A percentile compares a stretch with the other conserved stretches of the same genome.
phyloP scores from a whole-genome alignment of 2,797 vertebrate genomes.

The Lagodon rhomboides region DNA sequence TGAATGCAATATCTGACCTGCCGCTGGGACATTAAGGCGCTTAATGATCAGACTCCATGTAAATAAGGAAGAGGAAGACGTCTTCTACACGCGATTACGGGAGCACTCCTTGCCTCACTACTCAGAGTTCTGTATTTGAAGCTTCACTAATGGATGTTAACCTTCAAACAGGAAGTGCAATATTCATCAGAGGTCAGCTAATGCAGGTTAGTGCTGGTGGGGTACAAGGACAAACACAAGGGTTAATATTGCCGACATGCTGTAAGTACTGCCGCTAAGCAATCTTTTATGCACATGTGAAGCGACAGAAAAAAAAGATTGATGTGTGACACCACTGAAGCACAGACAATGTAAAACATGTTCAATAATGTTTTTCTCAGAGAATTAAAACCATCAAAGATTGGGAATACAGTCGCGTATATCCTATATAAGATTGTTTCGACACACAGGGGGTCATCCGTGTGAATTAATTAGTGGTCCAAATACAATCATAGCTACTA shows the following conservation, averaged over 20 bases:
- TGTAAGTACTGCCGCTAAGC: background rate
- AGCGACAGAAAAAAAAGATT: background rate
- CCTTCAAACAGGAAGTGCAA: background rate
- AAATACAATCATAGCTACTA: constrained; percentile 30
- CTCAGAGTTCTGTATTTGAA: constrained; percentile 2
- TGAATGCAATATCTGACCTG: constrained; percentile 49
- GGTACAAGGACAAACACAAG: constrained; percentile 4
- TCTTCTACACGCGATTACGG: constrained; percentile 41
- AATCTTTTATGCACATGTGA: background rate
- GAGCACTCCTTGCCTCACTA: constrained; percentile 6
- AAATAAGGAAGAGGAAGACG: constrained; percentile 35
- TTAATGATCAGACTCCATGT: constrained; percentile 40
- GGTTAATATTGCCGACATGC: background rate
- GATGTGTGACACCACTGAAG: background rate
- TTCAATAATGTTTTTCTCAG: constrained; percentile 2
- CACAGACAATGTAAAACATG: constrained; percentile 16
- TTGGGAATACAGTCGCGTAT: constrained; percentile 27
- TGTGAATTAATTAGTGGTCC: constrained; percentile 39
- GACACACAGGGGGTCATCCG: constrained; percentile 14
- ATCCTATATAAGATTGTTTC: constrained; percentile 39
- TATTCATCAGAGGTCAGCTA: constrained; percentile 22
- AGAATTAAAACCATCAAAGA: constrained; percentile 17
- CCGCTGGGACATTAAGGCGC: constrained; percentile 31
- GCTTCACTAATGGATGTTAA: constrained; percentile 24
- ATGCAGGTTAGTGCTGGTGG: background rate